phyloP scores from a whole-genome alignment of 2,113 vertebrate species.

The Paratilapia polleni region DNA sequence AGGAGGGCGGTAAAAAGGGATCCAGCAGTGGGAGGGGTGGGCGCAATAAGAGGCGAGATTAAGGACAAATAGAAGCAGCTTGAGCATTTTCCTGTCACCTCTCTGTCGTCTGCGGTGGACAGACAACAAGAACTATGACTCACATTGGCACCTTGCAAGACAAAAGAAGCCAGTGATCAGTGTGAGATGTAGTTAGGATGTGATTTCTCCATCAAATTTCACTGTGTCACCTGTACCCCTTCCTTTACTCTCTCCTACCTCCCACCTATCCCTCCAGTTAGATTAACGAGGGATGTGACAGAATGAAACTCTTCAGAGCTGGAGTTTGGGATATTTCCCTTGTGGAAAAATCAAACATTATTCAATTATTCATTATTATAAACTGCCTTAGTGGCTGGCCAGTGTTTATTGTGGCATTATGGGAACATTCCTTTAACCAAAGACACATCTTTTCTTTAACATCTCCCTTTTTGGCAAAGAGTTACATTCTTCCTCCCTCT shows the following conservation, averaged over 20 bases:
- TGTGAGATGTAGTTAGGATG: constrained; percentile 51
- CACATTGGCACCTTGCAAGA: constrained; percentile 44
- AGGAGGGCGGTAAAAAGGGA: constrained; percentile 70
- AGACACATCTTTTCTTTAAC: constrained; percentile 65
- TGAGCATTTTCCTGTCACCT: constrained; percentile 17
- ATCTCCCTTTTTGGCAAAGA: constrained; percentile 54
- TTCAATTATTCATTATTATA: constrained; percentile 52
- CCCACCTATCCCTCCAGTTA: constrained; percentile 36
- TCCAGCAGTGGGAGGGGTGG: constrained; percentile 44
- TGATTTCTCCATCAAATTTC: constrained; percentile 57
- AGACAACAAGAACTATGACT: constrained; percentile 14
- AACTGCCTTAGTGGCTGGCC: constrained; percentile 62
- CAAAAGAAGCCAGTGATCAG: constrained; percentile 27
- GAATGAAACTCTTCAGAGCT: constrained; percentile 58
- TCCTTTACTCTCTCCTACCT: constrained; percentile 62
- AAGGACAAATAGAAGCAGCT: constrained; percentile 23
- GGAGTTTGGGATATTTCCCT: constrained; percentile 40
- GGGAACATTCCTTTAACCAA: constrained; percentile 79
- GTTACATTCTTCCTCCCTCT: constrained; percentile 58
- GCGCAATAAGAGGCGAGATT: constrained; percentile 72
- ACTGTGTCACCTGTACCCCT: constrained; percentile 67
- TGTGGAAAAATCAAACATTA: constrained; percentile 44
- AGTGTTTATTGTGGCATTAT: constrained; percentile 71
- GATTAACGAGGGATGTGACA: constrained; percentile 37
- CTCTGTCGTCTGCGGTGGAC: constrained; percentile 1